Evolutionary conservation across 2,888 invertebrate genomes (phyloP), one percentile per base, ranked within the genome.

Genomic region (Azorinus chamasolen): DNA sequence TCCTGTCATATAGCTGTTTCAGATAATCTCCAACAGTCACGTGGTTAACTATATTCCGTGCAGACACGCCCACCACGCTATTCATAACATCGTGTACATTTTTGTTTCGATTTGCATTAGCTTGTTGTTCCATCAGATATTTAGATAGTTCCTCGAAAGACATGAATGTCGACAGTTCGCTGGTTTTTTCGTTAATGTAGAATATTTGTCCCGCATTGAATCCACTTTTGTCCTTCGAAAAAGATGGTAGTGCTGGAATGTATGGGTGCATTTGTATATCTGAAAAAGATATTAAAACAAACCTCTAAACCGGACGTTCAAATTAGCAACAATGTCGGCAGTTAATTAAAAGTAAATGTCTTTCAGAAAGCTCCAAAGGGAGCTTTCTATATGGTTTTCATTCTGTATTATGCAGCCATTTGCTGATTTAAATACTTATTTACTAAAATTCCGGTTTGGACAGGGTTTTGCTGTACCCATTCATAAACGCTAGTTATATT

Each of bases 1-100:
- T 79, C 22, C 86, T 71, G 22, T 78, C 68, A 94, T 94, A 43
- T 8, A 89, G 75, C 6, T 69, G 54, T 10, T 69, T 53, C 18
- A 88, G 57, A 57, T 85, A 88, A 55, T 82, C 79, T 22, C 89
- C 89, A 0, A 83, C 73, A 16, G 68, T 55, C 20, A 85, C 75
- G 65, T 77, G 86, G 69, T 87, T 87, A 24, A 78, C 75, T 14
- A 85, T 69, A 8, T 77, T 66, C n/a, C 78, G 70, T 14, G 86
- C 50, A 0, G 87, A 80, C n/a, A 86, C 39, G 12, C 59, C 55
- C 10, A 79, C 62, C 27, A 87, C 55, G 48, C 79, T 82, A 3
- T 66, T 12, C 12, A 84, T 51, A 10, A 75, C 55, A 1, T 69
- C 50, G 1, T 68, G 50, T 18, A 59, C 55, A 55, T 43, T 39